phyloP scores from a whole-genome alignment of 2,888 invertebrate genomes.

The Microplitis manilae region DNA sequence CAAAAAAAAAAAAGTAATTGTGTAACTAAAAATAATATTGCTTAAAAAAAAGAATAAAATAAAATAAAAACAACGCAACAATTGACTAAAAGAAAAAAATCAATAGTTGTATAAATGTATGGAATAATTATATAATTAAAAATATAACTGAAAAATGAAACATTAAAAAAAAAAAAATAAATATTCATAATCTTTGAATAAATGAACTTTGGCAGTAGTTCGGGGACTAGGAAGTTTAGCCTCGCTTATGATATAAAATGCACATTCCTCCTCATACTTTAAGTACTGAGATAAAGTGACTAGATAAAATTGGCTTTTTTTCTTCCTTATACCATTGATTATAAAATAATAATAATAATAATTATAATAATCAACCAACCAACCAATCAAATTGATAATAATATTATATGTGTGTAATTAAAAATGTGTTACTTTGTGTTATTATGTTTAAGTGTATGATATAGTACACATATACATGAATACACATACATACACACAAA shows the following conservation, averaged over 20 bases:
- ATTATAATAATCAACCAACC: neutral
- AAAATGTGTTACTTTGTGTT: conserved; percentile 13
- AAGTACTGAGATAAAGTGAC: conserved; percentile 68
- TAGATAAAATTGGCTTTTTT: conserved; percentile 48
- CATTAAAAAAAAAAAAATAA: conserved; percentile 12
- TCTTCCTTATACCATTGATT: conserved; percentile 57
- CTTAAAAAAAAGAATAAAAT: conserved; percentile 44
- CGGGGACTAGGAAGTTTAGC: conserved; percentile 35
- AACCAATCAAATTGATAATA: neutral
- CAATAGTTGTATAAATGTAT: conserved; percentile 40
- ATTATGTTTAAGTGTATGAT: conserved; percentile 44
- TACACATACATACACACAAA: conserved; percentile 52
- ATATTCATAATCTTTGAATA: conserved; percentile 14
- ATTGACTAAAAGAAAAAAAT: conserved; percentile 26
- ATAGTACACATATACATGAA: conserved; percentile 44
- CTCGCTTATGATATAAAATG: conserved; percentile 52
- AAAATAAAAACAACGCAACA: conserved; percentile 48
- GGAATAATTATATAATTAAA: conserved; percentile 40
- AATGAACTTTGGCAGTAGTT: conserved; percentile 31
- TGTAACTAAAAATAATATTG: conserved; percentile 17
- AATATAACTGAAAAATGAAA: conserved; percentile 23
- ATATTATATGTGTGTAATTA: conserved; percentile 7
- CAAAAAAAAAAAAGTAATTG: neutral
- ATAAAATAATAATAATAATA: conserved; percentile 45
- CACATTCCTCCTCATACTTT: conserved; percentile 68